phyloP scores from a whole-genome alignment of 2,888 invertebrate genomes.

The Phragmatobia fuliginosa region DNA sequence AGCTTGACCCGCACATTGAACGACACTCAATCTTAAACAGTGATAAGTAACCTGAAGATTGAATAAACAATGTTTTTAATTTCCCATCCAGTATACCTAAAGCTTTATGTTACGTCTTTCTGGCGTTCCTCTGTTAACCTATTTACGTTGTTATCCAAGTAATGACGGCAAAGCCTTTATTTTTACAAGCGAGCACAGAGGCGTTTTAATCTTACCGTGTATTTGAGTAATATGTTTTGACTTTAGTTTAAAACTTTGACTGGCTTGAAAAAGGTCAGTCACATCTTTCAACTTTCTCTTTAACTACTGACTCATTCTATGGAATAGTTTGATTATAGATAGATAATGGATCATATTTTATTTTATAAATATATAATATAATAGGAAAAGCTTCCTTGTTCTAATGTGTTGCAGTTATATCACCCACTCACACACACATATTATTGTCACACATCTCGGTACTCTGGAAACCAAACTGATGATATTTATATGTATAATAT shows the following conservation, averaged over 20 bases:
- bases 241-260: conserved; percentile 12
- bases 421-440: too few relatives aligned
- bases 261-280: not conserved
- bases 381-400: too few relatives aligned
- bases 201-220: conserved; percentile 31
- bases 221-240: conserved; percentile 28
- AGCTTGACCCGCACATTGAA: too few relatives aligned
- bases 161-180: conserved; percentile 47
- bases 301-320: not conserved
- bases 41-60: too few relatives aligned
- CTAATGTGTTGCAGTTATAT: too few relatives aligned
- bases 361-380: too few relatives aligned
- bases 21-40: too few relatives aligned
- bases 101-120: conserved; percentile 28
- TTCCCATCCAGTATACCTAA: conserved; percentile 9
- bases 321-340: too few relatives aligned
- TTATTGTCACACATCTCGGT: too few relatives aligned
- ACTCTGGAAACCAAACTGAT: too few relatives aligned
- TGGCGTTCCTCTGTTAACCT: conserved; percentile 42
- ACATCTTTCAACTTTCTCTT: not conserved
- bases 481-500: too few relatives aligned
- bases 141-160: conserved; percentile 53
- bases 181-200: conserved; percentile 36
- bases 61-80: not conserved
- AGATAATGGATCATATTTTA: too few relatives aligned